Conservation (phyloP, 2,888 invertebrate species). For the Tachystola acroxantha region DNA sequence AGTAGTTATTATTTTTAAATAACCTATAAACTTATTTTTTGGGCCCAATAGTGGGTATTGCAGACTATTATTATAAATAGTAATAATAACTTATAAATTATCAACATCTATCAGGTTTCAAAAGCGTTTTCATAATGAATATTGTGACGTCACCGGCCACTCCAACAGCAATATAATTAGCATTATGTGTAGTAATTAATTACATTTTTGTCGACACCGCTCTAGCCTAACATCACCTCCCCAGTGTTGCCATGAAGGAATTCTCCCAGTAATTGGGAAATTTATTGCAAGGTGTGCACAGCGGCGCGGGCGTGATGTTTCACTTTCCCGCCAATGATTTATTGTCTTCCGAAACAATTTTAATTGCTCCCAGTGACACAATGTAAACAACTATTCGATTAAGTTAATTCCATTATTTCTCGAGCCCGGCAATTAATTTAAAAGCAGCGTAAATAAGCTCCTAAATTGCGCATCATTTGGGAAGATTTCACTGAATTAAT, state of each 20-base stretch:
- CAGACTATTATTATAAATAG: no score
- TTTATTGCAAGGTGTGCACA: conserved; percentile 74
- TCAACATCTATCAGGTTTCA: no score
- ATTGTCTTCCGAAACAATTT: conserved; percentile 73
- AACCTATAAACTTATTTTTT: no score
- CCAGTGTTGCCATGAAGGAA: conserved; percentile 53
- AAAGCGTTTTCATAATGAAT: no score
- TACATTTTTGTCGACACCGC: conserved; percentile 56
- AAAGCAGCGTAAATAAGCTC: conserved; percentile 37
- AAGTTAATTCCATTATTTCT: conserved; percentile 72
- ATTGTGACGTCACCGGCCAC: no score
- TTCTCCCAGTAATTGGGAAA: conserved; percentile 71
- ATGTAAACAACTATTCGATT: conserved; percentile 78
- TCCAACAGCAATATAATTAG: no score
- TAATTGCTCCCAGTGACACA: conserved; percentile 75
- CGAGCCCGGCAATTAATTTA: conserved; percentile 62
- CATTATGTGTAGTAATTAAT: conserved; percentile 67
- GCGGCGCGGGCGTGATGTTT: conserved; percentile 72
- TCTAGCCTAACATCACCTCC: conserved; percentile 25
- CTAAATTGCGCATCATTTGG: conserved; percentile 23
- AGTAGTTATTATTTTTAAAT: no score
- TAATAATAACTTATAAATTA: no score
- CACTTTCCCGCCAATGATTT: conserved; percentile 75
- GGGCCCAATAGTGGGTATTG: no score
- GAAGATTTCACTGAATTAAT: no score